Evolutionary conservation across 23 tunicate genomes (phyloP).

Genomic region (Ascidia mentula): DNA sequence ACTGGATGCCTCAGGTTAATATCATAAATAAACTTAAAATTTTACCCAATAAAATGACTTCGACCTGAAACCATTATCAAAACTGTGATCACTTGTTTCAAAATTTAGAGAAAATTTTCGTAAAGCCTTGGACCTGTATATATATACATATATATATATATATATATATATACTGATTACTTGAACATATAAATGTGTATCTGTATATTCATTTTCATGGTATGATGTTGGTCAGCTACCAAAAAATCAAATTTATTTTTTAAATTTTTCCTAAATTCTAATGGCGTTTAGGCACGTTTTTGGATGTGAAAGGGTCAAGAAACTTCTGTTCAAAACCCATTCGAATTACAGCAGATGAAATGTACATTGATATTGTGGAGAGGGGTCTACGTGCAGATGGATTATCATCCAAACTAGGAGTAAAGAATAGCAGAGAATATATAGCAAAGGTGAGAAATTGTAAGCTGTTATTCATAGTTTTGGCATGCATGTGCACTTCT

Average conservation of each 20-base stretch:
- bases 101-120: no score
- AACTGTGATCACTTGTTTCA: background rate
- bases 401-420: constrained; percentile 78
- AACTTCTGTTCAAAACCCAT: constrained; percentile 62
- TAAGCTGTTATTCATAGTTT: no score
- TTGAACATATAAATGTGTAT: no score
- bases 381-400: constrained; percentile 90
- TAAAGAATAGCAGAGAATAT: constrained; percentile 63
- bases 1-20: constrained; percentile 60
- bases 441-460: constrained; percentile 60
- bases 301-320: constrained; percentile 77
- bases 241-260: no score
- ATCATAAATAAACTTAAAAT: background rate
- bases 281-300: no score
- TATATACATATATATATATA: no score
- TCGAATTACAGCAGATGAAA: constrained; percentile 60
- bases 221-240: no score
- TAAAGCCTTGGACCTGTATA: no score
- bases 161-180: no score
- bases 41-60: background rate
- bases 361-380: constrained; percentile 67
- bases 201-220: no score
- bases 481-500: no score
- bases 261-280: no score
- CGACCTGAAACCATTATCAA: background rate